phyloP scores from a whole-genome alignment of 2,113 vertebrate genomes.

The Macrotus californicus region DNA sequence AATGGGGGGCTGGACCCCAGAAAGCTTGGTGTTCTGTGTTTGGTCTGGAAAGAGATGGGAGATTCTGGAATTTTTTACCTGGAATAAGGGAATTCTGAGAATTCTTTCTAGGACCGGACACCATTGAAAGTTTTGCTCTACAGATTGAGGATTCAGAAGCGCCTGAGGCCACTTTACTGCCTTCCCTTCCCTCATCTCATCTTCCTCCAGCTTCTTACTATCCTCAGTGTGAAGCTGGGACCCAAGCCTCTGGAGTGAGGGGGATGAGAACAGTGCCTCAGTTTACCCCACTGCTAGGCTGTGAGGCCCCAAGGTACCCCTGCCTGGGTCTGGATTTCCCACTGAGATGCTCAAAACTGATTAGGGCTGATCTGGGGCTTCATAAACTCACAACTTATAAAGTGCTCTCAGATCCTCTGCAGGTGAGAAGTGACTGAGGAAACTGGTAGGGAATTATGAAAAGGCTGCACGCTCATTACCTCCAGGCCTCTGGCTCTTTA shows the following conservation, averaged over 20 bases:
- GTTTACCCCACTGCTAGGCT: neutral
- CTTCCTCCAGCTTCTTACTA: neutral
- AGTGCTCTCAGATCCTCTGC: neutral
- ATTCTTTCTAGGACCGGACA: neutral
- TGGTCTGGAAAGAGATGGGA: neutral
- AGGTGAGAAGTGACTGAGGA: neutral
- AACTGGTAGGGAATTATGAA: neutral
- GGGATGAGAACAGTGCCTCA: neutral
- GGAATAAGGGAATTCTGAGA: neutral
- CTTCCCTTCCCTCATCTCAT: neutral
- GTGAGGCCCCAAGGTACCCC: neutral
- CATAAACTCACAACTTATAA: neutral
- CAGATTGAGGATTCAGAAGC: neutral
- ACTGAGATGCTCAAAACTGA: neutral
- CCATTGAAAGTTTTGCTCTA: neutral
- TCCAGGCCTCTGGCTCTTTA: conserved; percentile 4
- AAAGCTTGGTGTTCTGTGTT: neutral
- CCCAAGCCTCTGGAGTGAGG: neutral
- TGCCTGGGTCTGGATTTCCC: neutral
- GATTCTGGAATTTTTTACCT: neutral
- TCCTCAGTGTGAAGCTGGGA: neutral
- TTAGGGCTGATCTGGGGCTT: neutral
- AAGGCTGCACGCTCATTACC: conserved; percentile 25
- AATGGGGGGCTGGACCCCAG: neutral
- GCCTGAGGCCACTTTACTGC: neutral